These are phyloP conservation scores for Eupithecia inturbata DNA, from an alignment of 2,888 invertebrate genomes.

Conservation along the genomic window DNA sequence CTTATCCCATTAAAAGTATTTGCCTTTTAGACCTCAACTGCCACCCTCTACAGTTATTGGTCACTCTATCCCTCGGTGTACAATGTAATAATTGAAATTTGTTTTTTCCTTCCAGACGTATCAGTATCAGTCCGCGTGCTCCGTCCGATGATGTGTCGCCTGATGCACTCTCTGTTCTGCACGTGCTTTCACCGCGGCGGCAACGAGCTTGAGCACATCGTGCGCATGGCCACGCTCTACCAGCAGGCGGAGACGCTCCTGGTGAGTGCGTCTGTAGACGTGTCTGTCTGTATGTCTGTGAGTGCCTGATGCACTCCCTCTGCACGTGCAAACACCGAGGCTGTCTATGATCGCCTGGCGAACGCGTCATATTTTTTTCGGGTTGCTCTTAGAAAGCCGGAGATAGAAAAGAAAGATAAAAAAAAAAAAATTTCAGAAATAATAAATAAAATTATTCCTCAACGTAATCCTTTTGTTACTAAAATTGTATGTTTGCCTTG, in stretches of 20 bases:
- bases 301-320: neutral
- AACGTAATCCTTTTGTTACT: no score
- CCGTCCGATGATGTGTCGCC: constrained; percentile 86
- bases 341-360: neutral
- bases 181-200: constrained; percentile 87
- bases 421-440: no score
- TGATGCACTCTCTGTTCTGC: constrained; percentile 89
- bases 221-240: constrained; percentile 85
- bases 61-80: neutral
- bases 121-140: constrained; percentile 87
- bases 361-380: neutral
- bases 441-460: no score
- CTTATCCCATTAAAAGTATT: no score
- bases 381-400: neutral
- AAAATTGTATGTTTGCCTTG: no score
- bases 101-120: constrained; percentile 80
- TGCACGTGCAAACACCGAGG: neutral
- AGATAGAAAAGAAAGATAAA: no score
- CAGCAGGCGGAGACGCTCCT: constrained; percentile 87
- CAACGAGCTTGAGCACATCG: constrained; percentile 84
- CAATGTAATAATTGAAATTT: neutral
- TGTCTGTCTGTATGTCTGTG: neutral
- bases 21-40: neutral
- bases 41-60: neutral
- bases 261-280: constrained; percentile 60